A percentile compares a stretch with the other conserved stretches of the same genome.
Evolutionary conservation across 2,113 vertebrate genomes (phyloP).

Genomic region (Ictalurus furcatus): DNA sequence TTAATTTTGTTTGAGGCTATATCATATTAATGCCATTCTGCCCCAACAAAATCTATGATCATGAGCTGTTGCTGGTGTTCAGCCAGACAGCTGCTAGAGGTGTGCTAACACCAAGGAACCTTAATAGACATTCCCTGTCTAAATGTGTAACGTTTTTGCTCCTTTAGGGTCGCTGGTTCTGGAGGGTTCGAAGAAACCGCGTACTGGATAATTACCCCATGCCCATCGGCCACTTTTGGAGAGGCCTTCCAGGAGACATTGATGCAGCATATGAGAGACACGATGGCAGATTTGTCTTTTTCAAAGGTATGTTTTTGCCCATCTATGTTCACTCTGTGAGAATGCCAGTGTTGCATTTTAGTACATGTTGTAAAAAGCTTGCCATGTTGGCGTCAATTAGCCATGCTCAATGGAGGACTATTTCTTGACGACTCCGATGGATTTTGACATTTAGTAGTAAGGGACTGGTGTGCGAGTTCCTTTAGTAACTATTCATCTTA

Average conservation of each 20-base stretch:
- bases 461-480: conserved; percentile 16
- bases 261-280: conserved; percentile 92
- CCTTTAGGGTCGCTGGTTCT: conserved; percentile 92
- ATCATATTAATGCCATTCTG: background rate
- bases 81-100: background rate
- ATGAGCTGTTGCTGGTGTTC: background rate
- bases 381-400: conserved; percentile 8
- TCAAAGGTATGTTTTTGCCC: conserved; percentile 81
- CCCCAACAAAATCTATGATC: background rate
- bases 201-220: conserved; percentile 97
- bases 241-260: conserved; percentile 90
- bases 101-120: background rate
- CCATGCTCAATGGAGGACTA: conserved; percentile 1
- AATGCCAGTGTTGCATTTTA: background rate
- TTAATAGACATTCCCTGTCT: background rate
- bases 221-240: conserved; percentile 96
- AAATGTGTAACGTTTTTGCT: background rate
- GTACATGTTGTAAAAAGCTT: conserved; percentile 34
- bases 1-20: background rate
- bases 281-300: conserved; percentile 92
- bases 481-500: conserved; percentile 18
- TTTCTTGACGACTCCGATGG: conserved; percentile 6
- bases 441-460: conserved; percentile 38
- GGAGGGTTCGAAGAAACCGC: conserved; percentile 91
- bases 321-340: background rate